Evolutionary conservation across 2,113 vertebrate species (phyloP).

Genomic region (Brachypodius melanocephalos): DNA sequence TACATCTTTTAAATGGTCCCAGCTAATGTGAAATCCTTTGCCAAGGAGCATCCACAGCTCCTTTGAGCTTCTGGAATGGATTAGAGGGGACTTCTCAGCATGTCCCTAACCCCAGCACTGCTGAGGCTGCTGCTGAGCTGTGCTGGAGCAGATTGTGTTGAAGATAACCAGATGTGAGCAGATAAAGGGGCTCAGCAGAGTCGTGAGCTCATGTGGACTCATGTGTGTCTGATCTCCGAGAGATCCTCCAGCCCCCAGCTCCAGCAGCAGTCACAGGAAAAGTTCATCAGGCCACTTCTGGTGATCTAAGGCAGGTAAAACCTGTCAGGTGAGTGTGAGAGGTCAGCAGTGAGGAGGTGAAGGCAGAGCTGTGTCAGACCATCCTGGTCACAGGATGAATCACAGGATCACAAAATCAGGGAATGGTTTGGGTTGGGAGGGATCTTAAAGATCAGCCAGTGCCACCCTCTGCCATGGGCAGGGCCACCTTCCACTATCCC

Average conservation of each 20-base stretch:
- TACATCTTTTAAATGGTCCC: background rate
- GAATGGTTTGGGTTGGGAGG: background rate
- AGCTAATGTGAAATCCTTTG: background rate
- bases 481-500: too few relatives aligned
- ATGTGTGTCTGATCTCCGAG: background rate
- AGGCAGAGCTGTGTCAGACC: background rate
- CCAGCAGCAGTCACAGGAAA: background rate
- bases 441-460: background rate
- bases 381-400: background rate
- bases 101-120: background rate
- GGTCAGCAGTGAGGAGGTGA: background rate
- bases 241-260: background rate
- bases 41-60: background rate
- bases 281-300: background rate
- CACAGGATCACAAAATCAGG: background rate
- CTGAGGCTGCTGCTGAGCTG: background rate
- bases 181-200: background rate
- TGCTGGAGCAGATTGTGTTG: background rate
- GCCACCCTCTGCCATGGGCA: too few relatives aligned
- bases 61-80: background rate
- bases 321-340: background rate
- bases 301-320: background rate
- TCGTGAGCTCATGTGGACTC: too few relatives aligned
- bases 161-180: constrained; percentile 48
- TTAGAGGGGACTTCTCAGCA: background rate